phyloP scores from a whole-genome alignment of 1,140 invertebrate species.

The Aphaenogaster floridana region DNA sequence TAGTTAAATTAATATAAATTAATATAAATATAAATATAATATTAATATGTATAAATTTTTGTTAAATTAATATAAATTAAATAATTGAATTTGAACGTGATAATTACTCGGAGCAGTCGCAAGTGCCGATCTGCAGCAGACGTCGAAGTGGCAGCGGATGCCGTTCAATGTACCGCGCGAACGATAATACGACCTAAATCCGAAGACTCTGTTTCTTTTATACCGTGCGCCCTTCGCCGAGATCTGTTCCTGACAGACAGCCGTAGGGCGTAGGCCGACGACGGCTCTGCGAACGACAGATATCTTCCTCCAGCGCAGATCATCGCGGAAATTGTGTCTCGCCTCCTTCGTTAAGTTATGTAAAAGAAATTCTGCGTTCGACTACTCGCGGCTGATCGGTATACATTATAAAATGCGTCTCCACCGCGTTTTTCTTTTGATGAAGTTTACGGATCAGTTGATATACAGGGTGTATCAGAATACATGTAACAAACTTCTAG shows the following conservation, averaged over 20 bases:
- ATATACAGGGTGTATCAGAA: too few species aligned
- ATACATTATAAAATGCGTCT: neutral
- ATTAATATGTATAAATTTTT: too few species aligned
- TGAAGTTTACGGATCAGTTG: neutral
- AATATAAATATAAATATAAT: too few species aligned
- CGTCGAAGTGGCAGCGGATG: neutral
- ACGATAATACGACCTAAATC: neutral
- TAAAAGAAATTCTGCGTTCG: conserved; percentile 46
- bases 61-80: neutral
- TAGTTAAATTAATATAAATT: too few species aligned
- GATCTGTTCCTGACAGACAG: conserved; percentile 53
- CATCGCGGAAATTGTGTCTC: conserved; percentile 41
- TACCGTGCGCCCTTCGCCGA: conserved; percentile 36
- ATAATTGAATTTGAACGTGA: neutral
- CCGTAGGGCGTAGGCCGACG: conserved; percentile 1
- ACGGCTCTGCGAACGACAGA: conserved; percentile 68
- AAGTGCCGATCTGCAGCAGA: conserved; percentile 8
- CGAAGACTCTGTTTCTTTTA: conserved; percentile 70
- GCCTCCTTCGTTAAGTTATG: conserved; percentile 28
- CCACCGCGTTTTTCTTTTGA: neutral
- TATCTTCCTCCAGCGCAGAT: conserved; percentile 43
- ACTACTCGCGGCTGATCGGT: neutral
- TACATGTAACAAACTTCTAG: too few species aligned
- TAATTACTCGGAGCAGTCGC: conserved; percentile 2
- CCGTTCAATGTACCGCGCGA: neutral